Evolutionary conservation across 2,888 invertebrate genomes (phyloP).

Genomic region (Athalia rosae): DNA sequence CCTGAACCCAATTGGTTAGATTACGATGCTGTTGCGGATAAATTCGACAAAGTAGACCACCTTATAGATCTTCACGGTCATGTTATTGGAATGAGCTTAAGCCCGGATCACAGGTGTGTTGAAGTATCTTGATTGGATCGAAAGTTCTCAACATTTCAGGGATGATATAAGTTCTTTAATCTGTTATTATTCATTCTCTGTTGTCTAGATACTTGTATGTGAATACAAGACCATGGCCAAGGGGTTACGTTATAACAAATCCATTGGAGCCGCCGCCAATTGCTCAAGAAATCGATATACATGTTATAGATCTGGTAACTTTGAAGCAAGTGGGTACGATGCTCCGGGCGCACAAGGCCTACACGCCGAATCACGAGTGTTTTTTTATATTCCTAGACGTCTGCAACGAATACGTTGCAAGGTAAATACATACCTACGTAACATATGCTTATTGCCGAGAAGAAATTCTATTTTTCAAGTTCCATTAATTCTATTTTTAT

Average conservation of each 20-base stretch:
- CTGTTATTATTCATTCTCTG: conserved; percentile 29
- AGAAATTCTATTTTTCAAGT: conserved; percentile 13
- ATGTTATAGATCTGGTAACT: conserved; percentile 87
- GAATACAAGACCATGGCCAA: conserved; percentile 89
- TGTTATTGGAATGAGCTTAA: conserved; percentile 90
- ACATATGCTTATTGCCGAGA: background rate
- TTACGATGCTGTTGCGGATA: conserved; percentile 81
- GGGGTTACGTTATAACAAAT: conserved; percentile 83
- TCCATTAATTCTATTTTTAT: conserved; percentile 16
- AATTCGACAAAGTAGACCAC: conserved; percentile 85
- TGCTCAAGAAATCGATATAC: conserved; percentile 90
- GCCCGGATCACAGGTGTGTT: conserved; percentile 81
- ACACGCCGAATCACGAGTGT: conserved; percentile 89
- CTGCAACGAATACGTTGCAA: conserved; percentile 87
- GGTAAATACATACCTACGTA: conserved; percentile 74
- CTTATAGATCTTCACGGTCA: conserved; percentile 89
- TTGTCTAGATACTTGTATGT: conserved; percentile 83
- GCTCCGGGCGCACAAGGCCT: conserved; percentile 86
- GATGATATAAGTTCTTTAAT: conserved; percentile 15
- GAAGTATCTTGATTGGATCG: background rate
- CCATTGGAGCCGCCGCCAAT: conserved; percentile 89
- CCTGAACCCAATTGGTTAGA: conserved; percentile 82
- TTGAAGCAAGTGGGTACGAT: conserved; percentile 86
- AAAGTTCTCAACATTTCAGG: too few relatives aligned
- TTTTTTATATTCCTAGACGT: conserved; percentile 92